Evolutionary conservation across 2,888 invertebrate genomes (phyloP).

Genomic region (Hydroisotoma schaefferi): DNA sequence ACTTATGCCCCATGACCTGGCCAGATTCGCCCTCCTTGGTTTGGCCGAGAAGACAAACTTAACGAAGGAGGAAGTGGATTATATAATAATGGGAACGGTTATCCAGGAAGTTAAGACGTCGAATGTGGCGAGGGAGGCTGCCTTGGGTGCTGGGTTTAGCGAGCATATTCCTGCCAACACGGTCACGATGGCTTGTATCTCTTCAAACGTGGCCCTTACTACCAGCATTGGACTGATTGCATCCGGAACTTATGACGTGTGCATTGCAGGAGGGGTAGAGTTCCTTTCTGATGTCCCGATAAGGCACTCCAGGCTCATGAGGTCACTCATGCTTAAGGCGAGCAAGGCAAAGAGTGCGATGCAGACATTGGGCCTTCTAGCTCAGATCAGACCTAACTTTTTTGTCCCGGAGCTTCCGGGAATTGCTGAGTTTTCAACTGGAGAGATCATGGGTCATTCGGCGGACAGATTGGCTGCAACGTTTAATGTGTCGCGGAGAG

Average conservation of each 20-base stretch:
- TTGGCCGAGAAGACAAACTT: conserved; percentile 75
- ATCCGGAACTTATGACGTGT: conserved; percentile 83
- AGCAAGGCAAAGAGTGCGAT: conserved; percentile 86
- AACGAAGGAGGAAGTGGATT: conserved; percentile 78
- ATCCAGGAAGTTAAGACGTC: conserved; percentile 98
- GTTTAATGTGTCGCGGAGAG: conserved; percentile 78
- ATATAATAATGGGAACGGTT: conserved; percentile 92
- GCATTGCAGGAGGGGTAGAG: conserved; percentile 96
- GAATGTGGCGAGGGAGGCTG: conserved; percentile 92
- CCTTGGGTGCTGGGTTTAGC: conserved; percentile 80
- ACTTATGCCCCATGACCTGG: conserved; percentile 94
- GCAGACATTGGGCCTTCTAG: conserved; percentile 70
- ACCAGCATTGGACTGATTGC: too few relatives aligned
- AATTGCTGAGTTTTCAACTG: conserved; percentile 95
- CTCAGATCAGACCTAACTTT: conserved; percentile 68
- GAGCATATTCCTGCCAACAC: conserved; percentile 92
- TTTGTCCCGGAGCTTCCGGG: conserved; percentile 88
- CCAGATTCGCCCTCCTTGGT: conserved; percentile 77
- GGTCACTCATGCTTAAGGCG: conserved; percentile 74
- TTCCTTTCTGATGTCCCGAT: conserved; percentile 68
- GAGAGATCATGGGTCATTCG: conserved; percentile 98
- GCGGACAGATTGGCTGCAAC: conserved; percentile 94
- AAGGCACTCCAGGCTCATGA: conserved; percentile 85
- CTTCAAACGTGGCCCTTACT: conserved; percentile 78
- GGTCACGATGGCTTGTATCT: conserved; percentile 98